Base-by-base conservation (phyloP, 2,113 vertebrate genomes). In the Aspiorhynchus laticeps region DNA sequence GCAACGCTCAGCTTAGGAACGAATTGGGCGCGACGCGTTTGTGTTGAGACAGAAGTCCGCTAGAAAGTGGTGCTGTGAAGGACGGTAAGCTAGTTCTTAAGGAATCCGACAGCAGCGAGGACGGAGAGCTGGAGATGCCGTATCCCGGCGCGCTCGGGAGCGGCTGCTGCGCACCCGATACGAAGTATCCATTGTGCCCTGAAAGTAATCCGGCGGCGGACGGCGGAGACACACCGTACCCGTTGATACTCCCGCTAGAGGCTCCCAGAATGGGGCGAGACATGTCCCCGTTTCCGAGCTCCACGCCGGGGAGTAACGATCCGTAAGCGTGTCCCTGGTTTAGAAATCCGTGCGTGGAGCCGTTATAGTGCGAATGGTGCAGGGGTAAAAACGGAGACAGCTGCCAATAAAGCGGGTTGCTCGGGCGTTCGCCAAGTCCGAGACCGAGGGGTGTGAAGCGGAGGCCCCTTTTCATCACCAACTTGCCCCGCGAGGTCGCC, bases 381-480 rank as follows among this genome's bases (percentile, higher is more conserved):
- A 93, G 17, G 7, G 91, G 91, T 59, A 93, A 77, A 63, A 93
- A 93, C 11, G 93, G 93, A 24, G 93, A 91, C 10, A 93, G 85
- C 38, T 90, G 91, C 93, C 93, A 93, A 69, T 91, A 93, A 11
- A 93, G 78, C 21, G 92, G 91, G 43, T 91, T 92, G 65, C 84
- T 88, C 21, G 91, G 80, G 65, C 91, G 88, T 61, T 92, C 92
- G 9, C 88, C 90, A 65, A 93, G 84, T 10, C 90, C 92, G 78
- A 93, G 84, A n/a, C 91, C 91, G 7, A 92, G 80, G 1, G 92
- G 91, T 21, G 91, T 88, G 36, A 93, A 92, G 15, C 92, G 91
- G 3, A 93, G 91, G 10, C 91, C 91, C 48, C 91, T 84, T 80
- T 93, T 93, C 89, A 92, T 92, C 19, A 91, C 93, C 88, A 93